phyloP scores from a whole-genome alignment of 2,113 vertebrate species.

The Ptilonorhynchus violaceus region DNA sequence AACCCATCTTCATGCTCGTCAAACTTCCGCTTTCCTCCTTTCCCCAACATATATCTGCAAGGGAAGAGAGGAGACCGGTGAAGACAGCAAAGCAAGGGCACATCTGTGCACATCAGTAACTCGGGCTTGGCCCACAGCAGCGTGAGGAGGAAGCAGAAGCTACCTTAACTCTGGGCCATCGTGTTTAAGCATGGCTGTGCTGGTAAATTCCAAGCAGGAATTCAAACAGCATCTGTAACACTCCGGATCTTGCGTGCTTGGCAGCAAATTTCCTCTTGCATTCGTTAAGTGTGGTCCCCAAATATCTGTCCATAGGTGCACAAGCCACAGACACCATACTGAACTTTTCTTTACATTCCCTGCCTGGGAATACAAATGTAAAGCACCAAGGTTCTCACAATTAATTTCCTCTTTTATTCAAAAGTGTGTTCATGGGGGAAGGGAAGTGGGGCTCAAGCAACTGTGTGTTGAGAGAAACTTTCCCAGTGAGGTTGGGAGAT shows the following conservation, averaged over 20 bases:
- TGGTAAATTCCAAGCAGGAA: not conserved
- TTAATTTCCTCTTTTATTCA: not conserved
- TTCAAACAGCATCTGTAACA: not conserved
- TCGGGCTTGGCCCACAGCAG: not conserved
- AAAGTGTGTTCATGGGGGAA: not conserved
- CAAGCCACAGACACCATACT: not conserved
- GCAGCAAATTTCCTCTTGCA: not conserved
- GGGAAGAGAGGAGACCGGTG: not conserved
- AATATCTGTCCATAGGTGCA: not conserved
- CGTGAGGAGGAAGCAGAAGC: rapidly evolving
- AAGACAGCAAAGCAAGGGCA: not conserved
- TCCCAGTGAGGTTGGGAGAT: rapidly evolving
- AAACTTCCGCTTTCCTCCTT: constrained; percentile 99
- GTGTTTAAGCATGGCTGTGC: rapidly evolving
- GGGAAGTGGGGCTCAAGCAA: not conserved
- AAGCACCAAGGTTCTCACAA: not conserved
- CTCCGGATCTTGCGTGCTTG: not conserved
- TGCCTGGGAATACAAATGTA: not conserved
- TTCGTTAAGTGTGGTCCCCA: not conserved
- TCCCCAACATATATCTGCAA: constrained; percentile 99
- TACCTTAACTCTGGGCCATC: not conserved
- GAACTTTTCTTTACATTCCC: rapidly evolving
- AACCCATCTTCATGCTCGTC: constrained; percentile 99
- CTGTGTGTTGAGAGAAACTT: not conserved
- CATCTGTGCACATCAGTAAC: not conserved